phyloP scores from a whole-genome alignment of 2,888 invertebrate species.

The Tiphia femorata region DNA sequence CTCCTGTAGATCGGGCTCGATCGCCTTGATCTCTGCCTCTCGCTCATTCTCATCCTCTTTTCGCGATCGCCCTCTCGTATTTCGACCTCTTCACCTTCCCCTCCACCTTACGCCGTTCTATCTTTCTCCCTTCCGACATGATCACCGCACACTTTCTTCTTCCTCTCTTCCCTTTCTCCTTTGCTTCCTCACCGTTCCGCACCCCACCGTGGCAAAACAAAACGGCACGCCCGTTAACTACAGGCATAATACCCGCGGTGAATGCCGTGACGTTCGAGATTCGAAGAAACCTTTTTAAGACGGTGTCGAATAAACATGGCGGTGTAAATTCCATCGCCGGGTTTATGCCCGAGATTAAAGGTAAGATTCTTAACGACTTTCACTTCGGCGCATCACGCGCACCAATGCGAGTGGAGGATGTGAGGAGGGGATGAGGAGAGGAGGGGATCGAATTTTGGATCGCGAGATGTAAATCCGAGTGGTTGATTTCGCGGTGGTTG shows the following conservation, averaged over 20 bases:
- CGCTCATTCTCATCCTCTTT: neutral
- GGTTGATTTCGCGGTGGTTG: too few relatives aligned
- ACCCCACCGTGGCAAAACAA: slow-evolving; percentile 34
- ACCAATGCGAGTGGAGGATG: slow-evolving; percentile 1
- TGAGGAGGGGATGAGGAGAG: neutral
- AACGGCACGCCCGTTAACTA: slow-evolving; percentile 41
- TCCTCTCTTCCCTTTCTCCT: neutral
- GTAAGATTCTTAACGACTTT: slow-evolving; percentile 33
- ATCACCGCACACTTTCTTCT: too few relatives aligned
- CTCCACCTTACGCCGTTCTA: slow-evolving; percentile 11
- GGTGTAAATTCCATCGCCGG: slow-evolving; percentile 35
- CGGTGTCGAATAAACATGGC: slow-evolving; percentile 39
- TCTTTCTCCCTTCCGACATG: too few relatives aligned
- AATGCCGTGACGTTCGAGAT: slow-evolving; percentile 23
- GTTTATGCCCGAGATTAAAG: slow-evolving; percentile 43
- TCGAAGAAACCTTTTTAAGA: slow-evolving; percentile 33
- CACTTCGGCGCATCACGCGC: slow-evolving; percentile 11
- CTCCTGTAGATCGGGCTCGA: neutral
- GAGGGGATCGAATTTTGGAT: neutral
- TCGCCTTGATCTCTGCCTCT: neutral
- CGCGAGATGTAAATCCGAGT: too few relatives aligned
- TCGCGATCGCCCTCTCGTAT: neutral
- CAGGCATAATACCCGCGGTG: slow-evolving; percentile 34
- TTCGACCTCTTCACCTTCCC: neutral
- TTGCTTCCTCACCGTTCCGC: neutral